Percentiles rank a stretch among this genome's conserved stretches.
Evolutionary conservation across 1,140 invertebrate species (phyloP).

Genomic region (Drosophila azteca): DNA sequence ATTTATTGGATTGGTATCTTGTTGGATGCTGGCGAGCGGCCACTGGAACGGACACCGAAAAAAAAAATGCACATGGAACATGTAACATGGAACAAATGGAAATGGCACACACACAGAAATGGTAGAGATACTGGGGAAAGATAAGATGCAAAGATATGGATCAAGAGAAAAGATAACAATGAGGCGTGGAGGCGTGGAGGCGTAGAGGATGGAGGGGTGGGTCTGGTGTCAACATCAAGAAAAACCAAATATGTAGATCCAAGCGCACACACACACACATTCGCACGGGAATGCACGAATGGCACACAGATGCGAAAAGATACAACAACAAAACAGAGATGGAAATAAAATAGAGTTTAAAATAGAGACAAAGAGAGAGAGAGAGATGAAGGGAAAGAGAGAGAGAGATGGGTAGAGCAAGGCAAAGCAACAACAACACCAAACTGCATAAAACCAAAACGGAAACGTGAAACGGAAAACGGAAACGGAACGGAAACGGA

Average conservation of each 20-base stretch:
- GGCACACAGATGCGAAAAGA: too few species aligned
- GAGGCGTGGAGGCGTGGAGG: background rate
- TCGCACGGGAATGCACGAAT: background rate
- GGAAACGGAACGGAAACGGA: background rate
- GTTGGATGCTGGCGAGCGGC: slow-evolving; percentile 54
- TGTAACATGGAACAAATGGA: slow-evolving; percentile 18
- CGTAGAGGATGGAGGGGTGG: too few species aligned
- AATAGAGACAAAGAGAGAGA: slow-evolving; percentile 1
- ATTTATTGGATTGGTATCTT: background rate
- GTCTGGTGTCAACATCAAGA: slow-evolving; percentile 9
- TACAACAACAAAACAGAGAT: slow-evolving; percentile 8
- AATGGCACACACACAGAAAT: slow-evolving; percentile 16
- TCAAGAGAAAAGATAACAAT: background rate
- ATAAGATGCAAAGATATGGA: slow-evolving; percentile 8
- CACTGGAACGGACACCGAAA: slow-evolving; percentile 44
- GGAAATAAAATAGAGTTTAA: background rate
- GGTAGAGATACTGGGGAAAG: background rate
- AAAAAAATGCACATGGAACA: slow-evolving; percentile 12
- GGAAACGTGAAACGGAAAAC: background rate
- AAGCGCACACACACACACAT: background rate
- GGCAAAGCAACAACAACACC: slow-evolving; percentile 13
- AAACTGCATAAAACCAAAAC: slow-evolving; percentile 1
- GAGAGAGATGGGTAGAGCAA: slow-evolving; percentile 15
- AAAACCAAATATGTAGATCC: slow-evolving; percentile 1
- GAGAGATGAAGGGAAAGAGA: slow-evolving; percentile 6